Conservation (phyloP, 2,113 vertebrate species). For the Mixornis gularis region DNA sequence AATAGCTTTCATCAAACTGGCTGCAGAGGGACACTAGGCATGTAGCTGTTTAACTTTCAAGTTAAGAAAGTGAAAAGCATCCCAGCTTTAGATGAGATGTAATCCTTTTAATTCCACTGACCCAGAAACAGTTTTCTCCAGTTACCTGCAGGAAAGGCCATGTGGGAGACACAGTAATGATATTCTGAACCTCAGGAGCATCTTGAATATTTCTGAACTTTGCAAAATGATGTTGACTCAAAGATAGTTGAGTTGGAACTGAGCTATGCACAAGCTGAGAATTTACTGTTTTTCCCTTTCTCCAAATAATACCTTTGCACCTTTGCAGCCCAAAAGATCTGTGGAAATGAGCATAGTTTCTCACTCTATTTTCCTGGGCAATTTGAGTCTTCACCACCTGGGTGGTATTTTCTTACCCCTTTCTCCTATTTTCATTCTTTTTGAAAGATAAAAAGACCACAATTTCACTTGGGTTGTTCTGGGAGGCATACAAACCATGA, state of each 20-base stretch:
- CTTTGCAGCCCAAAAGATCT: not conserved
- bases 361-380: not conserved
- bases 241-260: not conserved
- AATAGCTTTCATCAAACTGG: not conserved
- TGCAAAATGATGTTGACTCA: not conserved
- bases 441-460: not conserved
- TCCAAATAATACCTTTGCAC: not conserved
- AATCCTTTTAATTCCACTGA: not conserved
- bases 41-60: not conserved
- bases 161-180: not conserved
- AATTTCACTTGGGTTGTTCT: not conserved
- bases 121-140: not conserved
- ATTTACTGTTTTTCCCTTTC: not conserved
- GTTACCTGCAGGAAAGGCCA: fast-evolving
- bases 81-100: not conserved
- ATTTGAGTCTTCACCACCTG: not conserved
- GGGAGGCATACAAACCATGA: not conserved
- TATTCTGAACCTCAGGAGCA: not conserved
- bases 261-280: not conserved
- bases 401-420: not conserved
- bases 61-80: not conserved
- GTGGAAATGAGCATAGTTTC: not conserved
- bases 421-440: not conserved
- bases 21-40: not conserved
- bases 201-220: not conserved